Evolutionary conservation across 35 echinoderm and acorn worm species (phyloP).

Genomic region (Lytechinus variegatus): DNA sequence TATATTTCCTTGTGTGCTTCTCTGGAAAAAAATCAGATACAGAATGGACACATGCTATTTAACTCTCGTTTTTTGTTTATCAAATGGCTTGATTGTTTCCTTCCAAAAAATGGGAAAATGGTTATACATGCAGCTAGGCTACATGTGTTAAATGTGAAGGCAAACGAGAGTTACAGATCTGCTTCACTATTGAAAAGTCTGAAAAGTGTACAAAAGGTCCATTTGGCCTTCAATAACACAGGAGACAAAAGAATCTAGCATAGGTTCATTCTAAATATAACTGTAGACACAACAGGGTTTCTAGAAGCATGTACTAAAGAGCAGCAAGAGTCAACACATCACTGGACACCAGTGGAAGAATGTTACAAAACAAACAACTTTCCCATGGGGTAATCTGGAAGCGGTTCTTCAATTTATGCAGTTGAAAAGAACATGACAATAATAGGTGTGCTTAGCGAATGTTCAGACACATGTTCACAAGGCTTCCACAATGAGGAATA

Average conservation of each 20-base stretch:
- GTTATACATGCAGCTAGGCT: too few relatives aligned
- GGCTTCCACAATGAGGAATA: background rate
- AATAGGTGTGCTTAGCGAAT: background rate
- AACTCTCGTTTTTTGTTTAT: too few relatives aligned
- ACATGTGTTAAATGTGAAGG: too few relatives aligned
- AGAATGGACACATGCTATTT: too few relatives aligned
- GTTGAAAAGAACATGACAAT: background rate
- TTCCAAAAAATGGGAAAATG: too few relatives aligned
- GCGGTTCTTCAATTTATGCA: background rate
- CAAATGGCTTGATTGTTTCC: too few relatives aligned
- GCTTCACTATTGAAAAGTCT: too few relatives aligned
- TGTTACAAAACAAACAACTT: background rate
- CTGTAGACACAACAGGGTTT: background rate
- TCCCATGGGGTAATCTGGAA: background rate
- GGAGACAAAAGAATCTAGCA: background rate
- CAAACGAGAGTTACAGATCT: too few relatives aligned
- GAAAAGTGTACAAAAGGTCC: too few relatives aligned
- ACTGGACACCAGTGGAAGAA: background rate
- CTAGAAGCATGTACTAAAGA: background rate
- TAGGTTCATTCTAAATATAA: background rate
- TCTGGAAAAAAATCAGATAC: too few relatives aligned
- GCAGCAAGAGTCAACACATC: background rate
- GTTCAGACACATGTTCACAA: background rate
- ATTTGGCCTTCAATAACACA: background rate
- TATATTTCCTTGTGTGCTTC: too few relatives aligned